phyloP scores from a whole-genome alignment of 1,140 invertebrate genomes.

The Cotesia vestalis region DNA sequence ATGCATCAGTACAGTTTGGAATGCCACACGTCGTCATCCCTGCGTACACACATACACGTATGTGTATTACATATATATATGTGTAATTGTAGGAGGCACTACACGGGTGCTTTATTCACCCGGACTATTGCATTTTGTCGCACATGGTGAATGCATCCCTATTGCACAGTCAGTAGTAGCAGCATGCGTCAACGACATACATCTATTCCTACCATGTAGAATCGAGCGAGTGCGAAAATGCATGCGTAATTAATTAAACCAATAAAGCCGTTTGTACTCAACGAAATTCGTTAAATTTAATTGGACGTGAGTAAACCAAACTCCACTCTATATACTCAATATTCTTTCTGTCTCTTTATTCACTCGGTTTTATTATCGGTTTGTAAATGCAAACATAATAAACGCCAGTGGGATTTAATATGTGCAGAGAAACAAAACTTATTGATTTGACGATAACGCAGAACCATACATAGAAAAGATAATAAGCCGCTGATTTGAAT shows the following conservation, averaged over 20 bases:
- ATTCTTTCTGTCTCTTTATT: background rate
- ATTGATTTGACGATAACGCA: too few relatives aligned
- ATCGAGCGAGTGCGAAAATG: conserved; percentile 44
- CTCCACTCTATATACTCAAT: background rate
- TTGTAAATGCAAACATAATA: conserved; percentile 28
- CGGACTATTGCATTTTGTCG: background rate
- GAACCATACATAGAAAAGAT: too few relatives aligned
- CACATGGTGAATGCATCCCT: conserved; percentile 4
- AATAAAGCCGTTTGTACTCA: conserved; percentile 56
- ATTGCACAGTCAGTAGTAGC: conserved; percentile 19
- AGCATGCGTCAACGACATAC: conserved; percentile 24
- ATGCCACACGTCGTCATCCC: conserved; percentile 1
- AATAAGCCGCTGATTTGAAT: too few relatives aligned
- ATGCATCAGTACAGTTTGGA: conserved; percentile 29
- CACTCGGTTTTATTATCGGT: background rate
- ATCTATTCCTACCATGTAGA: conserved; percentile 27
- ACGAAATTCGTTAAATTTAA: conserved; percentile 64
- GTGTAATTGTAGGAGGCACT: background rate
- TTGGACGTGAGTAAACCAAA: conserved; percentile 60
- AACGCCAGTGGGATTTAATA: background rate
- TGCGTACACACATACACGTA: background rate
- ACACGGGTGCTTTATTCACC: background rate
- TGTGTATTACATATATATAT: background rate
- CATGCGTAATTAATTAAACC: conserved; percentile 65
- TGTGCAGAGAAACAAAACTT: too few relatives aligned